Evolutionary conservation across 2,888 invertebrate genomes (phyloP).

Genomic region (Cremastobaeus sp.): DNA sequence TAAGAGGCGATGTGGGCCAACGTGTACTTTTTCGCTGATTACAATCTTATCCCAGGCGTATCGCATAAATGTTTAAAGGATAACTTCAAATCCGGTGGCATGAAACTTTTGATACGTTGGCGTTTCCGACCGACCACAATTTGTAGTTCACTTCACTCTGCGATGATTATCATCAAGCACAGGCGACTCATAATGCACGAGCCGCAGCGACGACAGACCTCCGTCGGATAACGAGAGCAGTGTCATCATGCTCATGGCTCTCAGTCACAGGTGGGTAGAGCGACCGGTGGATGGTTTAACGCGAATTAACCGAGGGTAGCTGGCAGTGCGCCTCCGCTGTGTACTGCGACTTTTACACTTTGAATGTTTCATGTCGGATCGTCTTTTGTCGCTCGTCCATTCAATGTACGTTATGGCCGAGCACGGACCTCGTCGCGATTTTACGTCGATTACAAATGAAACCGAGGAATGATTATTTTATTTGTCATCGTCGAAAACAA

Average conservation of each 20-base stretch:
- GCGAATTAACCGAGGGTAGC: conserved; percentile 57
- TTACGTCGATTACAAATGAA: conserved; percentile 23
- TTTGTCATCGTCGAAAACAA: no score
- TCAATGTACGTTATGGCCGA: no score
- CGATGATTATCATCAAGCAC: conserved; percentile 54
- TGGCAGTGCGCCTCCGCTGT: conserved; percentile 23
- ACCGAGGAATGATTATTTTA: neutral
- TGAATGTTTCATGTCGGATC: conserved; percentile 58
- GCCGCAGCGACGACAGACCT: conserved; percentile 55
- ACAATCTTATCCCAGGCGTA: conserved; percentile 41
- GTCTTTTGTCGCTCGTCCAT: conserved; percentile 54
- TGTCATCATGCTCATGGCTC: conserved; percentile 48
- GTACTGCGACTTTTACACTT: conserved; percentile 44
- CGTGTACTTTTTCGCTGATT: conserved; percentile 43
- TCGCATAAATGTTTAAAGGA: conserved; percentile 35
- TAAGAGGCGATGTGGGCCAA: conserved; percentile 5
- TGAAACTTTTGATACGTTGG: conserved; percentile 46
- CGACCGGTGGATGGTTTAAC: conserved; percentile 56
- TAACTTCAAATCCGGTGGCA: conserved; percentile 22
- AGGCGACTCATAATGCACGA: conserved; percentile 52
- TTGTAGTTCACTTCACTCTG: conserved; percentile 54
- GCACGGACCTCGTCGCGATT: neutral
- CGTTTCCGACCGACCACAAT: conserved; percentile 45
- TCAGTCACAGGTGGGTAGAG: conserved; percentile 59
- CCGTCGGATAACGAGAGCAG: conserved; percentile 51